Base-by-base conservation (phyloP, 2,888 invertebrate species). In the Plutella xylostella region DNA sequence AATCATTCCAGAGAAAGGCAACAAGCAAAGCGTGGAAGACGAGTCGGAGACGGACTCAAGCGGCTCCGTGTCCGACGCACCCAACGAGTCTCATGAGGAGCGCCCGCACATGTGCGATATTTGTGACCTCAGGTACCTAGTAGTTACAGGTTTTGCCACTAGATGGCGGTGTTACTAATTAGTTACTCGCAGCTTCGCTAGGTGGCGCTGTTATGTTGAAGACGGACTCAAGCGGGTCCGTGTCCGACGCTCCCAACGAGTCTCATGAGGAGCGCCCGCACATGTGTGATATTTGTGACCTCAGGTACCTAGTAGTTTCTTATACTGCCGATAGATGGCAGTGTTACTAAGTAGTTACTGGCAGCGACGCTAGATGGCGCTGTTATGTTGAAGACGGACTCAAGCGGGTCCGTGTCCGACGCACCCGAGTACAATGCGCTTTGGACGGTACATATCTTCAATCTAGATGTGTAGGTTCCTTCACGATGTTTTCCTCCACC, bases 1-100 rank as follows among this genome's bases (percentile, higher is more conserved):
- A 33, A 3, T 25, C 25, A 15, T 58, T 65, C 2, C 65, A 72
- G 74, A 72, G 44, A 70, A 68, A 55, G 47, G 55, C 1, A 58
- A 55, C 35, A 74, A 59, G 37, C 22, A 25, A 7, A 15, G 28
- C 14, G 57, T 76, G 56, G 82, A 82, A 0, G 82, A 82, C n/a
- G 82, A 83, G 14, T 80, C 82, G 22, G 83, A 83, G 54, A 82
- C 83, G 0, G 82, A 82, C 43, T 82, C 82, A 0, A 82, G 79
- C 46, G 79, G 79, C 3, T 80, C 80, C 1, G 62, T 80, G 41
- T 83, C 83, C 0, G 82, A 83, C 0, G 70, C 72, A 1, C 61
- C 65, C 34, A 71, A 68, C 51, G 82, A 79, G 41, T 60, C 71
- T 2, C 68, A 67, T 43, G 80, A 82, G 35, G 68, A 68, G 1